A percentile compares a stretch with the other conserved stretches of the same genome.
These are phyloP conservation scores for Colinus virginianus DNA, from an alignment of 2,113 vertebrate genomes.

Conservation along the genomic window DNA sequence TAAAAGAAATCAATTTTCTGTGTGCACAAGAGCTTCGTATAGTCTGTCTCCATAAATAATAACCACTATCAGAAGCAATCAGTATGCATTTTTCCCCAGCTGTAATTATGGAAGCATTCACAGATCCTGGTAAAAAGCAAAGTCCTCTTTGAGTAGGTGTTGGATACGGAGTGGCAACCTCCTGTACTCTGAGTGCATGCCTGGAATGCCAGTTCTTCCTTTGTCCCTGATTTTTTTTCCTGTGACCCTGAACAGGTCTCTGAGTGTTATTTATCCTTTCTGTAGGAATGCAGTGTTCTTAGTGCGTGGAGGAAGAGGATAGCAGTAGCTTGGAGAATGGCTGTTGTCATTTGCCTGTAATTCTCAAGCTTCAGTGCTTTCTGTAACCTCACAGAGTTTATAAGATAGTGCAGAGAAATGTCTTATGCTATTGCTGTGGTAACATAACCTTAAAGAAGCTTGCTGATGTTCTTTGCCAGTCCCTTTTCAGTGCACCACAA, in stretches of 20 bases:
- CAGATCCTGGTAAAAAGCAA: background rate
- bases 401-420: background rate
- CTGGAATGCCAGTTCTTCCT: background rate
- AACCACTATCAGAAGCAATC: background rate
- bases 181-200: background rate
- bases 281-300: background rate
- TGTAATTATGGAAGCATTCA: background rate
- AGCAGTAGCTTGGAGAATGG: background rate
- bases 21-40: background rate
- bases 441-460: background rate
- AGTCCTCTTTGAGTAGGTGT: background rate
- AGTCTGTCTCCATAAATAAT: background rate
- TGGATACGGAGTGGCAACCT: background rate
- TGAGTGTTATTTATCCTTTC: background rate
- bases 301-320: background rate
- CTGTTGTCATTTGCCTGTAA: background rate
- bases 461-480: background rate
- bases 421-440: background rate
- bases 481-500: background rate
- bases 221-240: background rate
- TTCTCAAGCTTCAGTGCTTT: background rate
- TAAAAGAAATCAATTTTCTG: background rate
- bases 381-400: background rate
- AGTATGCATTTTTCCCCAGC: fast-evolving
- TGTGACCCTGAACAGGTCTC: background rate